A percentile compares a stretch with the other conserved stretches of the same genome.
Evolutionary conservation across 2,888 invertebrate genomes (phyloP).

Genomic region (Ichneumon xanthorius): DNA sequence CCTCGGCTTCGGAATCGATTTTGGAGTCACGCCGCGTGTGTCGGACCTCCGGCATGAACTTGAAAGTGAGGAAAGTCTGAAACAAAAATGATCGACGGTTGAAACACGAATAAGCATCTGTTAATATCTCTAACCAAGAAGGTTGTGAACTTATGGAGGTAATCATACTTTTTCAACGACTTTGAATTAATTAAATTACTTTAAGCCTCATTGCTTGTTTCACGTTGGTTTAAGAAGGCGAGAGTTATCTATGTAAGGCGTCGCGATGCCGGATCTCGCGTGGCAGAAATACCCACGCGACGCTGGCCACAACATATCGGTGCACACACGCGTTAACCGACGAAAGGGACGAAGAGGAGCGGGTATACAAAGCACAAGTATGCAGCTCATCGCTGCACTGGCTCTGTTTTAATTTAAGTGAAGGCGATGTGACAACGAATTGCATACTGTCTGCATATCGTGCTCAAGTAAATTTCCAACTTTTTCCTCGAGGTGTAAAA

Average conservation of each 20-base stretch:
- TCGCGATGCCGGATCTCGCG: slow-evolving; percentile 5
- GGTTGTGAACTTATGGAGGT: neutral
- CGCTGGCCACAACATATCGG: slow-evolving; percentile 9
- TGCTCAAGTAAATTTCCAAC: neutral
- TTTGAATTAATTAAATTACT: neutral
- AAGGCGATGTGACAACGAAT: slow-evolving; percentile 18
- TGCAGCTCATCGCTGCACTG: slow-evolving; percentile 14
- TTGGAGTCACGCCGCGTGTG: neutral
- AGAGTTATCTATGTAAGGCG: slow-evolving; percentile 8
- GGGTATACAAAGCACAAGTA: neutral
- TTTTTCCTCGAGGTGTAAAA: neutral
- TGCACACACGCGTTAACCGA: neutral
- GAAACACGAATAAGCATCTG: neutral
- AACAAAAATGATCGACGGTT: neutral
- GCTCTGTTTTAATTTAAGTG: slow-evolving; percentile 29
- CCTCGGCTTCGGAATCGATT: neutral
- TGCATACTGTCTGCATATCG: neutral
- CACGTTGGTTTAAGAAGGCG: slow-evolving; percentile 7
- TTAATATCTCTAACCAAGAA: neutral
- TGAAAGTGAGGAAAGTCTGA: neutral
- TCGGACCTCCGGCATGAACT: neutral
- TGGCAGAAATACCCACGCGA: slow-evolving; percentile 55
- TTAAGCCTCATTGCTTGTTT: slow-evolving; percentile 7
- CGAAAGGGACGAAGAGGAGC: slow-evolving; percentile 7
- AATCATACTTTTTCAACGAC: neutral